These are phyloP conservation scores for Anarhynchus alexandrinus DNA, from an alignment of 2,113 vertebrate genomes.

Conservation along the genomic window DNA sequence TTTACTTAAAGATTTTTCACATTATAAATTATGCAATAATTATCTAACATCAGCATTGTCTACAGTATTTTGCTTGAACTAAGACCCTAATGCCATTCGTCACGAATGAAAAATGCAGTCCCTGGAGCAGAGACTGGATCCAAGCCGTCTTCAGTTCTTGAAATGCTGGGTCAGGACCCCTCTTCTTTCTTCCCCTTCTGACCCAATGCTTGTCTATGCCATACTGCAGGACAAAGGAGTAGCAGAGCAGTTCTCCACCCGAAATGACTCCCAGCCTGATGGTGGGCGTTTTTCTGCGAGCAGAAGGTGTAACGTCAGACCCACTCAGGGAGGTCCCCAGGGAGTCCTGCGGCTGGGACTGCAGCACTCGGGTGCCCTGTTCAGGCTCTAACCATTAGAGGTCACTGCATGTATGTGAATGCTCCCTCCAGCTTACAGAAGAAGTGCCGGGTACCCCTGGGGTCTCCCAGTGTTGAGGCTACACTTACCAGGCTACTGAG, in stretches of 20 bases:
- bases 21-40: slow-evolving; percentile 48
- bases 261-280: background rate
- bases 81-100: slow-evolving; percentile 8
- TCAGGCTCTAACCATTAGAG: background rate
- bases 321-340: background rate
- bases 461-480: background rate
- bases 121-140: slow-evolving; percentile 1
- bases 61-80: slow-evolving; percentile 39
- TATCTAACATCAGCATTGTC: slow-evolving; percentile 32
- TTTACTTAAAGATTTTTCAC: slow-evolving; percentile 1
- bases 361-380: background rate
- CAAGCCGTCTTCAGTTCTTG: background rate
- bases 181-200: background rate
- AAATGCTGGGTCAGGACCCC: background rate
- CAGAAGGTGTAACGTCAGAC: background rate
- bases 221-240: background rate
- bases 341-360: rapidly evolving
- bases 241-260: background rate
- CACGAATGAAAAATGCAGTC: background rate
- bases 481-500: background rate
- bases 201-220: background rate
- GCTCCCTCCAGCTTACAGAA: background rate
- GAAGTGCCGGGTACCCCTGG: background rate
- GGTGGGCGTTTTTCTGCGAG: background rate
- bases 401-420: background rate